Base-by-base conservation (phyloP, 53 echinoderm and acorn worm genomes). In the Zoroaster sp. region DNA sequence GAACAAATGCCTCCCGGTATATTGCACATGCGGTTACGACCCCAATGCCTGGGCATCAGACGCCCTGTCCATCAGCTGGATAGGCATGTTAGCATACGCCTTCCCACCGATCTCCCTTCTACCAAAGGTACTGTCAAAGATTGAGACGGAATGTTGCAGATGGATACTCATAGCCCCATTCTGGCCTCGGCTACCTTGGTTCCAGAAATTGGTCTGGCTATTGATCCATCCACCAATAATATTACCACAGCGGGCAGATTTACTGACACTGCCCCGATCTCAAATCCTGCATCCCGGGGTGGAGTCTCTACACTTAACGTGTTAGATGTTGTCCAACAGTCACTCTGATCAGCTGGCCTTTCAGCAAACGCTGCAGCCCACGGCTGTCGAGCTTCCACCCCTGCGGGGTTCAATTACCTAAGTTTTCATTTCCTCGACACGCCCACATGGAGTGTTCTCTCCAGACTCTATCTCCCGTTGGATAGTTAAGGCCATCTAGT, bases 61-160 rank as follows among this genome's bases (percentile, higher is more conserved):
- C n/a, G 53, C 79, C 11, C 65, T 93, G 18, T 78, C 93, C 38
- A 52, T 89, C 4, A 35, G 46, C 25, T 93, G 86, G 90, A 67
- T 14, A 69, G 74, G 65, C 40, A 53, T 91, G 31, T 34, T 54
- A 3, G 90, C 40, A 8, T 91, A 92, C 66, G 91, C 87, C 6
- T 94, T 94, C 40, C 94, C 83, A 3, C 90, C 80, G 18, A n/a
- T n/a, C n/a, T 44, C 93, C 12, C 45, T 86, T 42, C 25, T 87
- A n/a, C 63, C 69, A 28, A 18, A 49, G 41, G 89, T 70, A 7
- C 37, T 87, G 30, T 51, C 66, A 52, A 89, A 89, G 40, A 83
- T 65, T 15, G 37, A 21, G 80, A 28, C 30, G n/a, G 70, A 92
- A 34, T 17, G 42, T 28, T 83, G 79, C 47, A 47, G 23, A 47